Percentiles rank a stretch among this genome's conserved stretches.
These are phyloP conservation scores for Hydraecia micacea DNA, from an alignment of 2,888 invertebrate species.

Conservation along the genomic window DNA sequence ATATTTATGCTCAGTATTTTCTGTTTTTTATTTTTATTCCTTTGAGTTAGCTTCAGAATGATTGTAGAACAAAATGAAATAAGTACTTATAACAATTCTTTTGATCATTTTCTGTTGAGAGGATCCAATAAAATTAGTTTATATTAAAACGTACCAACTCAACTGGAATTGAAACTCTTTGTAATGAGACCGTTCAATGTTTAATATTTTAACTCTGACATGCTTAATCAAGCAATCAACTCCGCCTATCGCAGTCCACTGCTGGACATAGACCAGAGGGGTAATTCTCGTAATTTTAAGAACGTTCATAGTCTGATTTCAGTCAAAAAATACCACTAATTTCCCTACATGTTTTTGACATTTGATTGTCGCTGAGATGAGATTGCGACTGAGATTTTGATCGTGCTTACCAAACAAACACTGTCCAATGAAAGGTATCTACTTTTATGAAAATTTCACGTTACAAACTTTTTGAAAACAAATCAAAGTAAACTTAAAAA, in stretches of 20 bases:
- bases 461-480: no score
- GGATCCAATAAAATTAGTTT: neutral
- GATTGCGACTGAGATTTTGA: neutral
- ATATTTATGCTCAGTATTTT: slow-evolving; percentile 26
- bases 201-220: neutral
- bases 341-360: neutral
- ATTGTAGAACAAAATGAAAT: slow-evolving; percentile 6
- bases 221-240: neutral
- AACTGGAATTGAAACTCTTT: neutral
- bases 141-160: neutral
- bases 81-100: neutral
- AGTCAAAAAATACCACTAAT: no score
- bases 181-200: neutral
- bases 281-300: neutral
- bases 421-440: no score
- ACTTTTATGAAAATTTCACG: no score
- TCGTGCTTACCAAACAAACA: no score
- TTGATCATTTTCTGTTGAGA: slow-evolving; percentile 1
- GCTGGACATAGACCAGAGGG: neutral
- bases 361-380: neutral
- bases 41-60: slow-evolving; percentile 20
- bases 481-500: no score
- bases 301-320: no score
- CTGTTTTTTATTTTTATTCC: slow-evolving; percentile 27
- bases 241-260: neutral